These are phyloP conservation scores for Pangasius krempfi DNA, from an alignment of 2,797 vertebrate species.

Conservation along the genomic window DNA sequence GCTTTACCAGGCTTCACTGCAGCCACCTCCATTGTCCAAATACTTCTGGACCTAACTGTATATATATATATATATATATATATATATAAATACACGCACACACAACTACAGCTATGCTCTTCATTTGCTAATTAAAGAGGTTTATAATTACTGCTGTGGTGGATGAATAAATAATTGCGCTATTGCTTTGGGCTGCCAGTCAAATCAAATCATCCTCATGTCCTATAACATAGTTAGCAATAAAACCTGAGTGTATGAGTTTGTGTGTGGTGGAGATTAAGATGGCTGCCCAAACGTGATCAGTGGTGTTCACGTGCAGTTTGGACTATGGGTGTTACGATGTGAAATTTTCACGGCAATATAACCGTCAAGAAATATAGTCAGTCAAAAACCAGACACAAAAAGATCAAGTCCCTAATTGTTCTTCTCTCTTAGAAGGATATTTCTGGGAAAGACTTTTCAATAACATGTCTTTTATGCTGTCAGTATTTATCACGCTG, in stretches of 20 bases:
- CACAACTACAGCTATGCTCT: background rate
- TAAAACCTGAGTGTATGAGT: background rate
- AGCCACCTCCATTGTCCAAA: no score
- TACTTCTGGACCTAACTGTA: no score
- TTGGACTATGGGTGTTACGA: background rate
- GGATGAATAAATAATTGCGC: conserved; percentile 33
- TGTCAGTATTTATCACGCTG: background rate
- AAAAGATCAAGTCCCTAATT: background rate
- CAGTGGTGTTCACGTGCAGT: background rate
- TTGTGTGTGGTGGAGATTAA: background rate
- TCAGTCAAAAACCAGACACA: background rate
- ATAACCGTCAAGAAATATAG: background rate
- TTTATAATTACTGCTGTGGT: background rate
- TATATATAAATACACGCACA: background rate
- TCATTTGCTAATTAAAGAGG: conserved; percentile 33
- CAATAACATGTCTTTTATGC: background rate
- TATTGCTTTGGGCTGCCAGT: conserved; percentile 9
- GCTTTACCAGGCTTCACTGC: no score
- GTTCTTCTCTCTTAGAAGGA: background rate
- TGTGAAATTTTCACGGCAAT: background rate
- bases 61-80: no score
- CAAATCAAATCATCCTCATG: conserved; percentile 24
- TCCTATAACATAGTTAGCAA: background rate
- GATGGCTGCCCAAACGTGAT: background rate
- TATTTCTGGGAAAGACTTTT: background rate